phyloP scores from a whole-genome alignment of 2,113 vertebrate genomes.

The Ascaphus truei region DNA sequence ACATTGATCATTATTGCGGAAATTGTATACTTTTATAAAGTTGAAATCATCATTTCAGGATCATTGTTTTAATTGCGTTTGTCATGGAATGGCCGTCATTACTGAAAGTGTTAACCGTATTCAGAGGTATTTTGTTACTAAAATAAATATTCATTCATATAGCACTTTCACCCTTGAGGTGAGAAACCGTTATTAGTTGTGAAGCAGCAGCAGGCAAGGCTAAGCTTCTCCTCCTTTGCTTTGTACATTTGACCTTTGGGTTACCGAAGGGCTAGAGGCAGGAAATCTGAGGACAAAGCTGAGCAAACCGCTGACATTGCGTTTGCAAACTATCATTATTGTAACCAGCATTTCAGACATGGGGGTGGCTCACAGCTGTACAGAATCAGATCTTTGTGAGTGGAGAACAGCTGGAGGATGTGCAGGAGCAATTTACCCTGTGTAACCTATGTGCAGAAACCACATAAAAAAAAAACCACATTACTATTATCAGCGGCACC shows the following conservation, averaged over 20 bases:
- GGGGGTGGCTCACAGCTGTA: slow-evolving; percentile 1
- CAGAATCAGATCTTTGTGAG: not conserved
- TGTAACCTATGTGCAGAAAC: not conserved
- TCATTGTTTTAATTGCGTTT: too few relatives aligned
- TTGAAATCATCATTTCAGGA: too few relatives aligned
- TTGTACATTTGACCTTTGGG: slow-evolving; percentile 13
- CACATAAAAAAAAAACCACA: not conserved
- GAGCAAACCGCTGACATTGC: slow-evolving; percentile 9
- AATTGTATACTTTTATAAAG: too few relatives aligned
- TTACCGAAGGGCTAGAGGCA: not conserved
- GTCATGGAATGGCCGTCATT: too few relatives aligned
- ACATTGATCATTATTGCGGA: too few relatives aligned
- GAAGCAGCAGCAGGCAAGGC: not conserved
- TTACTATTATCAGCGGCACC: too few relatives aligned
- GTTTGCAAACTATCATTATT: slow-evolving; percentile 16
- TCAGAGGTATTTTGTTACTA: too few relatives aligned
- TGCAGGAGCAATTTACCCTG: not conserved
- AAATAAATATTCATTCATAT: too few relatives aligned
- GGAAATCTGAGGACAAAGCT: not conserved
- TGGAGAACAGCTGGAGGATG: slow-evolving; percentile 25
- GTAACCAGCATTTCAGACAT: not conserved
- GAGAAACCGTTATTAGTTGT: slow-evolving; percentile 18
- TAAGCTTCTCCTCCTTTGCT: not conserved
- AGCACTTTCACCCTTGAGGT: too few relatives aligned
- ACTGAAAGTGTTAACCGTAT: too few relatives aligned